Conservation (phyloP, 1,140 invertebrate species). For the silkworm (Bombyx mori) region ASM3026992v2 NC_085131.1:8731501-8732000, state of each 20-base stretch:
- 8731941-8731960: conserved; percentile 24
- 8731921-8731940: conserved; percentile 62
- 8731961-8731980: background rate
- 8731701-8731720: conserved; percentile 59
- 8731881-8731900: conserved; percentile 64
- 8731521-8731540: background rate
- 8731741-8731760: too few species aligned
- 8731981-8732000: too few species aligned
- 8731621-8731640: conserved; percentile 46
- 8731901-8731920: conserved; percentile 68
- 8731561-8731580: conserved; percentile 38
- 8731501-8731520: conserved; percentile 3
- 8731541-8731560: conserved; percentile 25
- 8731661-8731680: conserved; percentile 71
- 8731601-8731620: conserved; percentile 46
- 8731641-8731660: conserved; percentile 60
- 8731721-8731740: conserved; percentile 29
- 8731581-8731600: conserved; percentile 56
- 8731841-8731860: conserved; percentile 38
- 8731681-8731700: conserved; percentile 50
- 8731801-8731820: conserved; percentile 2
- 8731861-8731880: conserved; percentile 60
- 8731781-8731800: conserved; percentile 8
- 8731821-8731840: conserved; percentile 12
- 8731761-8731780: too few species aligned